Conservation (phyloP, 2,888 invertebrate genomes). For the Allophyes oxyacanthae region DNA sequence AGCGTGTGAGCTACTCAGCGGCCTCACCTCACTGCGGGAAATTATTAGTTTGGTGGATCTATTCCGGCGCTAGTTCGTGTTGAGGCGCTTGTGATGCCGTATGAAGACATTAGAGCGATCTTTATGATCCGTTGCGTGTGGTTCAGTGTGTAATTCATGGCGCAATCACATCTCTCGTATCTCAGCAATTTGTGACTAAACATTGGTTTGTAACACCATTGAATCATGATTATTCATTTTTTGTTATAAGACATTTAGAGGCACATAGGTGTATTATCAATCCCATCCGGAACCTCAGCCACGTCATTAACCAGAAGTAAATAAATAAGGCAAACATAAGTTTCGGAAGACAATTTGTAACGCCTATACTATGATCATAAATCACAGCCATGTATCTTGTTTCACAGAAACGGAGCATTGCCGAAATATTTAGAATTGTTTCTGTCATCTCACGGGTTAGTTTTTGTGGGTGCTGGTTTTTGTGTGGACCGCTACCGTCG, state of each 20-base stretch:
- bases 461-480: constrained; percentile 77
- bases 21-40: constrained; percentile 71
- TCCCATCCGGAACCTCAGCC: constrained; percentile 46
- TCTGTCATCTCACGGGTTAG: constrained; percentile 80
- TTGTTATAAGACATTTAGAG: constrained; percentile 57
- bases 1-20: constrained; percentile 83
- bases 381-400: constrained; percentile 81
- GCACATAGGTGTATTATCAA: constrained; percentile 36
- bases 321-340: constrained; percentile 73
- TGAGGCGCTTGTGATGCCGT: constrained; percentile 71
- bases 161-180: constrained; percentile 78
- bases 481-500: constrained; percentile 67
- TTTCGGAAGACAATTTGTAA: constrained; percentile 84
- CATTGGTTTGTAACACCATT: constrained; percentile 65
- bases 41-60: constrained; percentile 81
- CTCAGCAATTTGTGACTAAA: constrained; percentile 76
- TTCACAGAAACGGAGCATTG: constrained; percentile 82
- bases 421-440: constrained; percentile 85
- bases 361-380: constrained; percentile 78
- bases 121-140: constrained; percentile 84
- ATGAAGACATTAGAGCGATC: constrained; percentile 86
- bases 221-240: constrained; percentile 66
- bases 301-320: constrained; percentile 64
- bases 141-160: constrained; percentile 77
- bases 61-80: constrained; percentile 74